phyloP scores from a whole-genome alignment of 2,888 invertebrate genomes.

The Leucophora obtusa region DNA sequence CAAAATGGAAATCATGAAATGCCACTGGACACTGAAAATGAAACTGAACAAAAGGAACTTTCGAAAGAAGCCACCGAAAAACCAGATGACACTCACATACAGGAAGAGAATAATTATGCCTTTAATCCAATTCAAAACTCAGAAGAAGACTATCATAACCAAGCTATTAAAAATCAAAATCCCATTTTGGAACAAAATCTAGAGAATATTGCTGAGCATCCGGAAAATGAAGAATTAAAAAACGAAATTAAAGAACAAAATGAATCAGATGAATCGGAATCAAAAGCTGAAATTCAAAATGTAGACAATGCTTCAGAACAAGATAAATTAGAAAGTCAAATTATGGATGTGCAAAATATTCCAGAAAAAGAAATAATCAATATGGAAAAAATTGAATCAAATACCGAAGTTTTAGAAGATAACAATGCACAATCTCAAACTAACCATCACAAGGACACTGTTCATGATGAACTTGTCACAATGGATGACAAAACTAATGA shows the following conservation, averaged over 20 bases:
- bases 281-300: conserved; percentile 5
- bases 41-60: neutral
- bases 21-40: conserved; percentile 24
- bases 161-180: neutral
- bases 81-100: neutral
- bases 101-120: conserved; percentile 1
- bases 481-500: conserved; percentile 9
- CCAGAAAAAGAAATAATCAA: neutral
- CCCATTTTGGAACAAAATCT: neutral
- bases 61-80: neutral
- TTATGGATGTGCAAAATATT: neutral
- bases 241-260: neutral
- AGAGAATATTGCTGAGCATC: neutral
- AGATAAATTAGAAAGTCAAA: neutral
- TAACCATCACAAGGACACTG: conserved; percentile 13
- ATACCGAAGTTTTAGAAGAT: neutral
- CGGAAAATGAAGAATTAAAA: neutral
- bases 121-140: neutral
- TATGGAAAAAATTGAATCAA: neutral
- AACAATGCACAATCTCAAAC: conserved; percentile 13
- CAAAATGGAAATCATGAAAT: conserved; percentile 42
- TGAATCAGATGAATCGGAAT: neutral
- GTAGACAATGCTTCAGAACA: neutral
- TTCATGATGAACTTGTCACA: conserved; percentile 36
- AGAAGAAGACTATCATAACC: neutral